Evolutionary conservation across 2,113 vertebrate genomes (phyloP).

Genomic region (Pterocles orientalis): DNA sequence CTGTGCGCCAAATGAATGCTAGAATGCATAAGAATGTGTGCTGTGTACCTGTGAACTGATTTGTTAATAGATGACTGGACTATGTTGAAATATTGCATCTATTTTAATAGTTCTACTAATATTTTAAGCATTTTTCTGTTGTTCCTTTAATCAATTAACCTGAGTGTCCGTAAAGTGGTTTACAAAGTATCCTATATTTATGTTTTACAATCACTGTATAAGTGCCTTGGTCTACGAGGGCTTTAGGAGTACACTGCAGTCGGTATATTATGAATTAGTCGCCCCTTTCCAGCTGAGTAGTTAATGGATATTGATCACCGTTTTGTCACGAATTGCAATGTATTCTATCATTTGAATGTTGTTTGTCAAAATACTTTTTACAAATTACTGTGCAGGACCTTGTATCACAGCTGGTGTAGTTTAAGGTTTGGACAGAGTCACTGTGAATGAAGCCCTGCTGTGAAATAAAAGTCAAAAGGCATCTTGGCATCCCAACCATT

Average conservation of each 20-base stretch:
- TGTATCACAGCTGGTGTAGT: constrained; percentile 84
- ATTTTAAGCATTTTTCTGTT: constrained; percentile 44
- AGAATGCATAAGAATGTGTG: neutral
- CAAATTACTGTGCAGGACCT: constrained; percentile 70
- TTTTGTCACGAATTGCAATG: constrained; percentile 58
- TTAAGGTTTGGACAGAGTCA: constrained; percentile 83
- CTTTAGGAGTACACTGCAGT: constrained; percentile 30
- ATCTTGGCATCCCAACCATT: constrained; percentile 97
- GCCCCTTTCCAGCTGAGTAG: constrained; percentile 7
- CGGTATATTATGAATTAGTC: constrained; percentile 54
- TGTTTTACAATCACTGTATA: constrained; percentile 45
- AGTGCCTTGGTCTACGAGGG: constrained; percentile 33
- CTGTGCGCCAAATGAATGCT: neutral
- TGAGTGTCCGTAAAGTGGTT: constrained; percentile 61
- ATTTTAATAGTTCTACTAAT: constrained; percentile 37
- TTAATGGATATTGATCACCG: constrained; percentile 61
- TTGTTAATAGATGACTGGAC: constrained; percentile 18
- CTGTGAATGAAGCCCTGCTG: constrained; percentile 87
- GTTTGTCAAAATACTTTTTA: constrained; percentile 76
- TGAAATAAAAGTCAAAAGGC: constrained; percentile 85
- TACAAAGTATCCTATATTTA: constrained; percentile 56
- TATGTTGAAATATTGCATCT: constrained; percentile 5
- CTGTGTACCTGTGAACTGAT: constrained; percentile 40
- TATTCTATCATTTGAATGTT: constrained; percentile 19
- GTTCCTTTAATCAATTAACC: constrained; percentile 63